Conservation (phyloP, 2,888 invertebrate species). For the Halictus quadricinctus region DNA sequence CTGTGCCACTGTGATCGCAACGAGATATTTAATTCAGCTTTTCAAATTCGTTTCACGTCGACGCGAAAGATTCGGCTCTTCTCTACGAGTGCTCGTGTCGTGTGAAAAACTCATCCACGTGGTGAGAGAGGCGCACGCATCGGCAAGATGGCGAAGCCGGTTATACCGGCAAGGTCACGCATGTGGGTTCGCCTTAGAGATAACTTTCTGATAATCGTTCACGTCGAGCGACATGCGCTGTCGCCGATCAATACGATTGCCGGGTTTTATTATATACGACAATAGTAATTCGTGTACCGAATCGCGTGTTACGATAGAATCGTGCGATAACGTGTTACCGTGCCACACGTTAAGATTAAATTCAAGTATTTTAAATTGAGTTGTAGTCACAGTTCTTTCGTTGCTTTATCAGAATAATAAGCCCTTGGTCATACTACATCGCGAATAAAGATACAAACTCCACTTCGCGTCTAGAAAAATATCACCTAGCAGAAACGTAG, state of each 20-base stretch:
- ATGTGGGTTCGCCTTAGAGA: constrained; percentile 68
- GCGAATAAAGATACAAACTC: neutral
- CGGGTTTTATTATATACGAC: constrained; percentile 15
- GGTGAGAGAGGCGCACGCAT: constrained; percentile 72
- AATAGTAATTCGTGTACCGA: constrained; percentile 23
- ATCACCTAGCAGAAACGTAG: neutral
- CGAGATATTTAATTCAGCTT: neutral
- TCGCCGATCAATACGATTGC: constrained; percentile 59
- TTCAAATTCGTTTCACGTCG: constrained; percentile 14
- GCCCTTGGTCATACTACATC: neutral
- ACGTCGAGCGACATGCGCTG: constrained; percentile 46
- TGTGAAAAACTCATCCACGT: constrained; percentile 75
- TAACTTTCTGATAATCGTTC: constrained; percentile 69
- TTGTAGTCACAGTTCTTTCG: neutral
- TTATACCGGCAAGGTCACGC: constrained; percentile 75
- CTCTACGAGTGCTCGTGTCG: constrained; percentile 53
- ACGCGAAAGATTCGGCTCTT: constrained; percentile 18
- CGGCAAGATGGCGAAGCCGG: constrained; percentile 77
- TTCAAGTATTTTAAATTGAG: neutral
- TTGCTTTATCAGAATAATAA: neutral
- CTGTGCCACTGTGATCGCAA: neutral
- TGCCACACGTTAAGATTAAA: neutral
- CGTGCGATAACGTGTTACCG: constrained; percentile 20
- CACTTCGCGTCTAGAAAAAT: neutral
- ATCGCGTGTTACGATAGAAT: constrained; percentile 4